These are phyloP conservation scores for Spheniscus mendiculus DNA, from an alignment of 2,113 vertebrate genomes.

Conservation along the genomic window DNA sequence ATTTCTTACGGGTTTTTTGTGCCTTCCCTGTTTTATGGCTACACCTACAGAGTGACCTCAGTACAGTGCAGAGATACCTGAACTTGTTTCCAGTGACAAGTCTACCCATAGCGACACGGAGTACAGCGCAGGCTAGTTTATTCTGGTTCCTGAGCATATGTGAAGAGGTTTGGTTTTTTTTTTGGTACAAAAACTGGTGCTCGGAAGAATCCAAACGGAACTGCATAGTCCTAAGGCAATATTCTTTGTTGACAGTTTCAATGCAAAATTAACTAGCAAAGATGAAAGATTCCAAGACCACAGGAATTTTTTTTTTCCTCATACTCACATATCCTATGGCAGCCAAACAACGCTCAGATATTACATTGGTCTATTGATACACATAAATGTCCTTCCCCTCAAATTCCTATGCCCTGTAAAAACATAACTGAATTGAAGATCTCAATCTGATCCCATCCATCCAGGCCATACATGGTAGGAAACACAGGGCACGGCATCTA, in stretches of 20 bases:
- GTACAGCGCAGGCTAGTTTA: background rate
- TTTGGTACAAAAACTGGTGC: conserved; percentile 15
- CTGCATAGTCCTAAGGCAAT: background rate
- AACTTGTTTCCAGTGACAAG: background rate
- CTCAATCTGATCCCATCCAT: background rate
- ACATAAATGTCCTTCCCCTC: background rate
- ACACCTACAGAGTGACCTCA: background rate
- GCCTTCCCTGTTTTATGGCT: background rate
- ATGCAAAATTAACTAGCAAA: background rate
- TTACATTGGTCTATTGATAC: background rate
- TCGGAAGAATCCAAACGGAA: background rate
- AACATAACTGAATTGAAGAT: background rate
- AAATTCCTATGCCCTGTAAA: background rate
- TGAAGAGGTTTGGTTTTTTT: conserved; percentile 22
- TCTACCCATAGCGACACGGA: background rate
- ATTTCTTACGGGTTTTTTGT: fast-evolving
- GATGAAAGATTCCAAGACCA: background rate
- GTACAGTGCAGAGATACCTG: fast-evolving
- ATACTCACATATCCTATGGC: background rate
- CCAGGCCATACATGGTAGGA: background rate
- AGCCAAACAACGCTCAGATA: background rate
- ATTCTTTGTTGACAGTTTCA: background rate
- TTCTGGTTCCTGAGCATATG: background rate
- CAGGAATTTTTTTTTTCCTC: background rate
- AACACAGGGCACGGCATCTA: background rate